Conservation (phyloP, 2,888 invertebrate genomes). For the Geotrupes spiniger region DNA sequence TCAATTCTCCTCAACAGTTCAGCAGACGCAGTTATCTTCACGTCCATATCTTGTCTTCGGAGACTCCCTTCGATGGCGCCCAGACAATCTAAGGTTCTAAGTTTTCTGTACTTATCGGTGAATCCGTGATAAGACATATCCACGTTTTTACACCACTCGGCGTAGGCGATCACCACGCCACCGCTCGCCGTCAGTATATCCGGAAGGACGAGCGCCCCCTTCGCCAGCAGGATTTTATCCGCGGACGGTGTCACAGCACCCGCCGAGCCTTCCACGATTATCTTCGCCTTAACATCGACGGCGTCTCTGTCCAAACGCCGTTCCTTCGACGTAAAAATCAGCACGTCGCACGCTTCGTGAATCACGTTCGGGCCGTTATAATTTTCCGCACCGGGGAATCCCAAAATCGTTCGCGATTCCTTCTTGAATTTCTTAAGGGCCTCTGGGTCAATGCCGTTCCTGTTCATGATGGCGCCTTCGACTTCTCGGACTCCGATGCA, state of each 20-base stretch:
- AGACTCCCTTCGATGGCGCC: constrained; percentile 15
- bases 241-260: constrained; percentile 86
- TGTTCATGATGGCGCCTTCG: constrained; percentile 62
- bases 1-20: not conserved
- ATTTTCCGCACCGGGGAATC: constrained; percentile 76
- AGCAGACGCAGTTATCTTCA: constrained; percentile 11
- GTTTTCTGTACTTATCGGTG: no score
- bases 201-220: constrained; percentile 76
- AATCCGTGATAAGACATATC: constrained; percentile 64
- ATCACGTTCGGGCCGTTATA: constrained; percentile 59
- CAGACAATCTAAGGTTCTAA: constrained; percentile 58
- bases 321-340: constrained; percentile 91
- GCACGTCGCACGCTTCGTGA: constrained; percentile 88
- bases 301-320: constrained; percentile 85
- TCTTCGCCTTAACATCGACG: constrained; percentile 85
- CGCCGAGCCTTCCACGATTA: constrained; percentile 87
- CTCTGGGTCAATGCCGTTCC: constrained; percentile 69
- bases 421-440: constrained; percentile 75
- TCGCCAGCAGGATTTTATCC: constrained; percentile 69
- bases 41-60: constrained; percentile 10
- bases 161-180: constrained; percentile 89
- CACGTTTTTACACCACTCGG: constrained; percentile 87
- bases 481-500: constrained; percentile 69
- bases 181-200: constrained; percentile 76
- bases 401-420: constrained; percentile 82